Percentiles rank a stretch among this genome's conserved stretches.
These are phyloP conservation scores for Pomacea canaliculata DNA, from an alignment of 2,888 invertebrate genomes.

Conservation along the genomic window DNA sequence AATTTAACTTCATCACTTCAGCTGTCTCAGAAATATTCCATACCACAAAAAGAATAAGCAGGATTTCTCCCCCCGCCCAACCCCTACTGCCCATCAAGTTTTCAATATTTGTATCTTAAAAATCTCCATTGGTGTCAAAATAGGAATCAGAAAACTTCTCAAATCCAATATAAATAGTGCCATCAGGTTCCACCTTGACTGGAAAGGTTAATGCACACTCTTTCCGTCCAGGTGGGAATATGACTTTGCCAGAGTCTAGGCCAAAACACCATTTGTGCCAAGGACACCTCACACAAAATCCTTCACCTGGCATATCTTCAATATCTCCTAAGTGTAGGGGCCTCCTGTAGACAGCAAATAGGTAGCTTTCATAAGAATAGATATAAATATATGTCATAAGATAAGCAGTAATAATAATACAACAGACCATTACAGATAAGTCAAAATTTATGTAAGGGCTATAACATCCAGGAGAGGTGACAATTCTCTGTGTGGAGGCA, in stretches of 20 bases:
- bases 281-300: constrained; percentile 61
- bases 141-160: constrained; percentile 46
- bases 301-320: constrained; percentile 56
- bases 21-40: no score
- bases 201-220: constrained; percentile 48
- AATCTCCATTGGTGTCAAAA: constrained; percentile 40
- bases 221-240: constrained; percentile 44
- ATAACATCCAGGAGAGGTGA: no score
- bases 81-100: no score
- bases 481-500: no score
- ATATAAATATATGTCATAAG: no score
- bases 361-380: no score
- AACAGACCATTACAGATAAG: no score
- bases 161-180: constrained; percentile 58
- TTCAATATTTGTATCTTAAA: constrained; percentile 1
- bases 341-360: constrained; percentile 50
- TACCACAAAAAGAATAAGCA: no score
- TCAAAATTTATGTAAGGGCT: no score
- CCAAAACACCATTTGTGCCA: constrained; percentile 66
- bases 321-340: constrained; percentile 65
- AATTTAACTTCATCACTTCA: no score
- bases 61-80: no score
- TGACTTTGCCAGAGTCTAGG: constrained; percentile 50
- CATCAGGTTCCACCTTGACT: constrained; percentile 49
- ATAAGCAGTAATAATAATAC: no score